Evolutionary conservation across 2,888 invertebrate species (phyloP).

Genomic region (Drosophila mettleri): DNA sequence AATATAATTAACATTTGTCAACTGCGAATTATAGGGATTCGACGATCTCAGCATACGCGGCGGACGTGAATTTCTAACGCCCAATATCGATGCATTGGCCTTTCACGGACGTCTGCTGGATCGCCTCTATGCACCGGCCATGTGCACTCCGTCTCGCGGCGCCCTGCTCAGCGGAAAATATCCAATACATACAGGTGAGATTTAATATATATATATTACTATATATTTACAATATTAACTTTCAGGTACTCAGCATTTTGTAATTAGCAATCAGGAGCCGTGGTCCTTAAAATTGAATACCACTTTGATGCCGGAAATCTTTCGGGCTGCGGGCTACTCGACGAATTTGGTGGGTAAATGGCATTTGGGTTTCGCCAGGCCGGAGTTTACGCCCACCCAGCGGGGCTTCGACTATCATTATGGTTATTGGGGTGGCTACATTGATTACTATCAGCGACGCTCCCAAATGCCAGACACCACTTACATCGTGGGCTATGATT

Average conservation of each 20-base stretch:
- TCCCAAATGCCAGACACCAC: constrained; percentile 84
- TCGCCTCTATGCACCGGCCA: constrained; percentile 91
- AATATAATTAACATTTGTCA: background rate
- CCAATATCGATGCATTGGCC: constrained; percentile 94
- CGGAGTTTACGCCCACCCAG: constrained; percentile 87
- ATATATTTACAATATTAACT: background rate
- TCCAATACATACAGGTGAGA: constrained; percentile 90
- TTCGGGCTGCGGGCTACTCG: constrained; percentile 90
- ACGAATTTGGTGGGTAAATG: constrained; percentile 96
- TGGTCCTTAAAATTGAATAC: constrained; percentile 89
- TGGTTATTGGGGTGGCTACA: constrained; percentile 93
- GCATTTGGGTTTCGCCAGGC: constrained; percentile 92
- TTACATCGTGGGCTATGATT: constrained; percentile 85
- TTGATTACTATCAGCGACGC: constrained; percentile 91
- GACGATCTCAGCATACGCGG: constrained; percentile 97
- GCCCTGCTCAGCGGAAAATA: constrained; percentile 94
- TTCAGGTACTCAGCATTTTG: constrained; percentile 90
- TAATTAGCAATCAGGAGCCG: constrained; percentile 89
- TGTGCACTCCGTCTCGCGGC: constrained; percentile 93
- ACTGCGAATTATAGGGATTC: constrained; percentile 89
- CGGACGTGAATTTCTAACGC: constrained; percentile 93
- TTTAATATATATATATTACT: background rate
- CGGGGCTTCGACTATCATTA: constrained; percentile 93
- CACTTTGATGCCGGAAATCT: constrained; percentile 89
- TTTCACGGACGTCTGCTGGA: constrained; percentile 94